A percentile compares a stretch with the other conserved stretches of the same genome.
Conservation (phyloP, 2,797 vertebrate species). For the Bradypodion pumilum region DNA sequence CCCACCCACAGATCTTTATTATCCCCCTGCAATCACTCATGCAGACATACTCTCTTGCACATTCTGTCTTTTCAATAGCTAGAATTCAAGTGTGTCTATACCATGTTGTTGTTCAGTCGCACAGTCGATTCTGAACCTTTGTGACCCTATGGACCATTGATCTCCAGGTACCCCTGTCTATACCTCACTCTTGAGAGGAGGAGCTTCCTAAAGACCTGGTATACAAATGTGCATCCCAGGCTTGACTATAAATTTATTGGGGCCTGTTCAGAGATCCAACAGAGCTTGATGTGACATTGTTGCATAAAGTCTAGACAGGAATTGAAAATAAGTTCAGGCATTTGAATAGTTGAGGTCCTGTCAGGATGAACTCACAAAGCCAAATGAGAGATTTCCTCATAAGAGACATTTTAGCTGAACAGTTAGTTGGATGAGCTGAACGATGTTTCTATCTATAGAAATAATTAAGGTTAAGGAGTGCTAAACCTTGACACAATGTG, state of each 20-base stretch:
- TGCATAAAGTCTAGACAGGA: too few species aligned
- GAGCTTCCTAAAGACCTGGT: background rate
- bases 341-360: too few species aligned
- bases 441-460: background rate
- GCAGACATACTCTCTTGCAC: too few species aligned
- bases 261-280: background rate
- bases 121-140: too few species aligned
- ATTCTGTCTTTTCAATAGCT: too few species aligned
- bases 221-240: background rate
- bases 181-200: background rate
- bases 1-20: background rate
- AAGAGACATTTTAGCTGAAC: background rate
- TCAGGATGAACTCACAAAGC: background rate
- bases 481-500: background rate
- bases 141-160: too few species aligned
- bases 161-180: too few species aligned
- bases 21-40: background rate
- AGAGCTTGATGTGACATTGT: background rate
- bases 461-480: background rate
- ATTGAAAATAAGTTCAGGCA: background rate
- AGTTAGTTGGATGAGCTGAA: background rate
- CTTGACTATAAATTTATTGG: background rate
- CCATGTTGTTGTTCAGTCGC: too few species aligned
- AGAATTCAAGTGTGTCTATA: too few species aligned
- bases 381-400: background rate